Conservation (phyloP, 2,113 vertebrate species). For the Atherinomorus stipes region DNA sequence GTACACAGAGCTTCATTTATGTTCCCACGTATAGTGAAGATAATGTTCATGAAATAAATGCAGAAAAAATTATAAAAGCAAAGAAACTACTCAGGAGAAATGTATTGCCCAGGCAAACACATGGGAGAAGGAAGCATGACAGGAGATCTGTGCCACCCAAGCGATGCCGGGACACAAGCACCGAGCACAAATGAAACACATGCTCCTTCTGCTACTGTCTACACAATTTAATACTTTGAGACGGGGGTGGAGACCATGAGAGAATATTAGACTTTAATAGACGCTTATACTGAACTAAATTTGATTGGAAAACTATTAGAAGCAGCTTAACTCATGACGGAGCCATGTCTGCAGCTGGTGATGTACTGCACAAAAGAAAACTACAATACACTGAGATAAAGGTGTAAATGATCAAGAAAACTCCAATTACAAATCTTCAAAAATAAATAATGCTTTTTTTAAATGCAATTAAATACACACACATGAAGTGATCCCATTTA, state of each 20-base stretch:
- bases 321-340: neutral
- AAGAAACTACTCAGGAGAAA: neutral
- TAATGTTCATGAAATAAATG: slow-evolving; percentile 26
- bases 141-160: neutral
- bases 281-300: slow-evolving; percentile 1
- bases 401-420: neutral
- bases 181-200: slow-evolving; percentile 23
- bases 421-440: too few species aligned
- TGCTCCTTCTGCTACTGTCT: neutral
- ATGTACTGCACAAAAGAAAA: neutral
- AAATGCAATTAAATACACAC: neutral
- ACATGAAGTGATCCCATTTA: neutral
- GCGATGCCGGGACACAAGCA: slow-evolving; percentile 1
- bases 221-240: slow-evolving; percentile 8
- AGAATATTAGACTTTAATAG: neutral
- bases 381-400: neutral
- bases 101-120: slow-evolving; percentile 3
- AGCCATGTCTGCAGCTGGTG: neutral
- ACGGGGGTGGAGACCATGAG: neutral
- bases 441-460: too few species aligned
- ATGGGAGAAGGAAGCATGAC: neutral
- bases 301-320: neutral
- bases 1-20: neutral
- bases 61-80: slow-evolving; percentile 2
- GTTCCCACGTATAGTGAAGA: neutral